These are phyloP conservation scores for Euschistus heros DNA, from an alignment of 1,140 invertebrate species.

Conservation along the genomic window DNA sequence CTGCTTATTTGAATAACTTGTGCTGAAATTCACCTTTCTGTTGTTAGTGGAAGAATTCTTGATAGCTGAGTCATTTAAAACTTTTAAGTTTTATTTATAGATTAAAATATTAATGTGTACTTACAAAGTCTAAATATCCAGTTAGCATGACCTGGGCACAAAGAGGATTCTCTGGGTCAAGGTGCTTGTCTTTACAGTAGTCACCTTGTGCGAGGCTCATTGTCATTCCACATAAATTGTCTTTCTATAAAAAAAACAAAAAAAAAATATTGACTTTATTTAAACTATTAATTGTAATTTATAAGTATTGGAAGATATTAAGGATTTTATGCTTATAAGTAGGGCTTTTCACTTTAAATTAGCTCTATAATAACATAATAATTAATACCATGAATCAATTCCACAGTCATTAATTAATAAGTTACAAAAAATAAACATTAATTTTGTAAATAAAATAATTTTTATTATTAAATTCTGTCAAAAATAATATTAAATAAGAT, in stretches of 20 bases:
- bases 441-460: too few relatives aligned
- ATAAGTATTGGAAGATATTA: too few relatives aligned
- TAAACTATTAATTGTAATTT: too few relatives aligned
- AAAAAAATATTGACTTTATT: background rate
- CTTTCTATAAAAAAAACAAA: background rate
- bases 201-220: constrained; percentile 9
- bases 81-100: constrained; percentile 15
- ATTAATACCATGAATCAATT: too few relatives aligned
- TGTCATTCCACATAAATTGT: background rate
- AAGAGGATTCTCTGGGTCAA: constrained; percentile 68
- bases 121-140: constrained; percentile 55
- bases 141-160: constrained; percentile 63
- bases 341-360: too few relatives aligned
- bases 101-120: constrained; percentile 21
- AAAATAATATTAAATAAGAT: too few relatives aligned
- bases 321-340: too few relatives aligned
- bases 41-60: background rate
- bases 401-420: too few relatives aligned
- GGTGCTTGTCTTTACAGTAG: constrained; percentile 28
- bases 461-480: too few relatives aligned
- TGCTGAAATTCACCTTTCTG: background rate
- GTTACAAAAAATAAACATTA: too few relatives aligned
- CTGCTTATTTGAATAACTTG: background rate
- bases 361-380: too few relatives aligned
- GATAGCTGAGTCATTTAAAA: background rate